Evolutionary conservation across 2,113 vertebrate species (phyloP), one percentile per base, ranked within the genome.

Genomic region (Furnarius figulus): DNA sequence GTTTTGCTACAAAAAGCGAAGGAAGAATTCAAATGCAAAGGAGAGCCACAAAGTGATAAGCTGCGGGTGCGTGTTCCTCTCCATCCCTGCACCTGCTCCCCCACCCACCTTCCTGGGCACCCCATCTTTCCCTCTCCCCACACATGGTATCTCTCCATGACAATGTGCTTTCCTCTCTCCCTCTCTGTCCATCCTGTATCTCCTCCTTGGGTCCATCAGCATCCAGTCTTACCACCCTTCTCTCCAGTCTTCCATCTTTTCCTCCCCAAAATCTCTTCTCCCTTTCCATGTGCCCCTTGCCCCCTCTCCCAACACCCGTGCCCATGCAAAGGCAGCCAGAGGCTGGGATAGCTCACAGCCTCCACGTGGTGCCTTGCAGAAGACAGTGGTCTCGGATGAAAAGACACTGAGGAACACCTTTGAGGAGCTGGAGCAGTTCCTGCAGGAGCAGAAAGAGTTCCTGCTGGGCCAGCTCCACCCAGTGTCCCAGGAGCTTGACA

Each of bases 351-450:
- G 50, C 73, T 96, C 83, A 92, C 62, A 20, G 14, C 12, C 30
- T 39, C 33, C 0, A 0, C 1, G 1, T 0, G 12, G 20, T 95
- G 35, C 72, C 61, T 70, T 81, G 82, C 92, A 95, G 96, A 7
- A 2, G 24, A 19, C 1, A 1, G 24, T 90, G 81, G 19, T 71
- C 46, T 67, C 10, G 4, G 95, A 98, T 93, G 35, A 14, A 49
- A 52, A 89, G 85, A n/a, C 3, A 31, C 66, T 98, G 16, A 9
- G 12, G 9, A 20, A 67, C 1, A 58, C 70, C 73, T 97, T 98
- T 14, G 16, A 63, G 39, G 49, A 97, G 65, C 96, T 97, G 72
- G 97, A 93, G 66, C 66, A 72, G 67, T 95, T 97, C 67, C 87
- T 98, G 91, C 63, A 8, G 93, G 89, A 97, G 74, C 95, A 95